phyloP scores from a whole-genome alignment of 2,888 invertebrate genomes.

The Aspidiotus rigidus region DNA sequence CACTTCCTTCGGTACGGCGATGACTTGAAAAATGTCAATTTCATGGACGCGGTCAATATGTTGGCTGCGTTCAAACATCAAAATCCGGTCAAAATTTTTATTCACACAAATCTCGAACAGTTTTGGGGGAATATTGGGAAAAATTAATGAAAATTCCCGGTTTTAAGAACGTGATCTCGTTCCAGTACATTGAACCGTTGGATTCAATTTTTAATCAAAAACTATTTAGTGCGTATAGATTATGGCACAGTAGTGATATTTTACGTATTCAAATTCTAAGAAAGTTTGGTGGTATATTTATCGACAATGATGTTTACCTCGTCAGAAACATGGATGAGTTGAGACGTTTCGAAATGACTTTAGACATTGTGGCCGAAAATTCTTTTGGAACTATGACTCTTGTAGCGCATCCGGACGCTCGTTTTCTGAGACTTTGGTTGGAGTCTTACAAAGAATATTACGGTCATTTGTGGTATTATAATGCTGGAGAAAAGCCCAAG shows the following conservation, averaged over 20 bases:
- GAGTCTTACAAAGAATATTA: slow-evolving; percentile 40
- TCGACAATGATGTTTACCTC: slow-evolving; percentile 42
- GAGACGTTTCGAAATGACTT: slow-evolving; percentile 40
- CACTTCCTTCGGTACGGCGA: slow-evolving; percentile 40
- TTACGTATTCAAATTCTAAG: slow-evolving; percentile 39
- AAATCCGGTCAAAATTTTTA: slow-evolving; percentile 39
- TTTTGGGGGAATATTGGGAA: slow-evolving; percentile 38
- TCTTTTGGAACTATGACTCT: slow-evolving; percentile 38
- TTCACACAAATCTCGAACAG: slow-evolving; percentile 40
- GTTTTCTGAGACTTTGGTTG: slow-evolving; percentile 40
- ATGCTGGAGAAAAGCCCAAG: slow-evolving; percentile 44
- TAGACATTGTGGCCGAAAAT: slow-evolving; percentile 39
- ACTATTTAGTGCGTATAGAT: slow-evolving; percentile 30
- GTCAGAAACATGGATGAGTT: slow-evolving; percentile 40
- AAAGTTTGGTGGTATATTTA: slow-evolving; percentile 42
- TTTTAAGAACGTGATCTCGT: slow-evolving; percentile 36
- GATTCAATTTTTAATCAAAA: slow-evolving; percentile 42
- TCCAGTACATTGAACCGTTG: slow-evolving; percentile 39
- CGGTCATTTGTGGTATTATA: slow-evolving; percentile 42
- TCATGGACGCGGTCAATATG: slow-evolving; percentile 38
- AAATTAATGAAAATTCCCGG: slow-evolving; percentile 35
- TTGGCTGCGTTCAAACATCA: slow-evolving; percentile 39
- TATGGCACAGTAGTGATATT: slow-evolving; percentile 37
- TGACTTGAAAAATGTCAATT: slow-evolving; percentile 34
- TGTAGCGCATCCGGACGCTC: slow-evolving; percentile 40